Percentiles rank a stretch among this genome's conserved stretches.
These are phyloP conservation scores for Pangasius larnaudii DNA, from an alignment of 2,797 vertebrate genomes.

Conservation along the genomic window DNA sequence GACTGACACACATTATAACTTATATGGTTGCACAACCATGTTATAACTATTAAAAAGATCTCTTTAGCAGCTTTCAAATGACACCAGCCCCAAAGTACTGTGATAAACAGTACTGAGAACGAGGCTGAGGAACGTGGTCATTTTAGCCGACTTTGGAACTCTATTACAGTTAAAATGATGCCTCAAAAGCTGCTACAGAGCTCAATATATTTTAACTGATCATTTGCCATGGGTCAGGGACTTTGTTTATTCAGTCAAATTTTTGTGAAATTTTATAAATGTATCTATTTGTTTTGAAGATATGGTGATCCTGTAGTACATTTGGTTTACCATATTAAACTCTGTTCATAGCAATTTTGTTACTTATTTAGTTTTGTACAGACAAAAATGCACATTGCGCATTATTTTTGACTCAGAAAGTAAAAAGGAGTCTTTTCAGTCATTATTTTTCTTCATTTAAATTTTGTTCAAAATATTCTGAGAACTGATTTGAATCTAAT, in stretches of 20 bases:
- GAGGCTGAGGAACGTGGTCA: neutral
- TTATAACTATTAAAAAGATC: neutral
- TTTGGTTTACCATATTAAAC: neutral
- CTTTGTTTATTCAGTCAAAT: neutral
- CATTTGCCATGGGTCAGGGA: neutral
- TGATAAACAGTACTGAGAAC: neutral
- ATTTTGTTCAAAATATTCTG: neutral
- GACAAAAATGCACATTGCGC: neutral
- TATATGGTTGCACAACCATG: neutral
- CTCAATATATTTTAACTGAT: neutral
- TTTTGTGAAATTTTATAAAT: neutral
- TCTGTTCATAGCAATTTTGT: neutral
- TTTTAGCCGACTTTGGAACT: neutral
- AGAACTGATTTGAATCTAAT: neutral
- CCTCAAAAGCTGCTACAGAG: neutral
- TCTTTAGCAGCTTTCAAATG: neutral
- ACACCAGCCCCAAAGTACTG: neutral
- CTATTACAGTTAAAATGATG: neutral
- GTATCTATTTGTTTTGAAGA: neutral
- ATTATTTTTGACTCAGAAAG: neutral
- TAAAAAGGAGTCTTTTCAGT: neutral
- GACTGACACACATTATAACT: neutral
- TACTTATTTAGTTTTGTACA: too few relatives aligned
- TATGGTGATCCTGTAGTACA: neutral
- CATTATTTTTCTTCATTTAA: neutral